These are phyloP conservation scores for Monodelphis domestica DNA, from an alignment of 2,797 vertebrate species.

Conservation along the genomic window DNA sequence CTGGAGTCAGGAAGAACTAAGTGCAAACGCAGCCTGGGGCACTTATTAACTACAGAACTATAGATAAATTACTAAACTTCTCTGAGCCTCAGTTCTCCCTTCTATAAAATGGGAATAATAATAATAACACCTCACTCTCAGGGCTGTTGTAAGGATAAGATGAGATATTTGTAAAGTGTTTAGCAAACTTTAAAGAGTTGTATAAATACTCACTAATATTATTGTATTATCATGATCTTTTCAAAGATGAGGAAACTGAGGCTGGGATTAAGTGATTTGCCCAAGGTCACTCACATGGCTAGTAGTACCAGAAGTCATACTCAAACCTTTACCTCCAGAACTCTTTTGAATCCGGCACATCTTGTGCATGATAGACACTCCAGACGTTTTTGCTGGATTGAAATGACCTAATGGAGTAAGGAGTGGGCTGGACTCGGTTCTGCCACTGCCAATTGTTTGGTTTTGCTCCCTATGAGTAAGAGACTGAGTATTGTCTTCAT, in stretches of 20 bases:
- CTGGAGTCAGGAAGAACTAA: background rate
- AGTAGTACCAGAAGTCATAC: background rate
- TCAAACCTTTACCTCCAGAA: background rate
- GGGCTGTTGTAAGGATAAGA: background rate
- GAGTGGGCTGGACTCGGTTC: background rate
- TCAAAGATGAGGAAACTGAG: background rate
- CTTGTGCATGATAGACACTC: background rate
- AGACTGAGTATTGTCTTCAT: background rate
- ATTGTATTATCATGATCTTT: background rate
- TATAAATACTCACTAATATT: background rate
- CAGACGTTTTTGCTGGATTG: background rate
- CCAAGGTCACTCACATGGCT: background rate
- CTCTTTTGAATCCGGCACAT: background rate
- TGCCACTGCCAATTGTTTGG: background rate
- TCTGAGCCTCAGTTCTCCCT: background rate
- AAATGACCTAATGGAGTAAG: background rate
- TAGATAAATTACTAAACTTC: background rate
- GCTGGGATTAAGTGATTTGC: background rate
- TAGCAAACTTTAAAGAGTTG: background rate
- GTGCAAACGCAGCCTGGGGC: background rate
- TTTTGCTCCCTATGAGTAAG: background rate
- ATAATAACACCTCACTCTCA: background rate
- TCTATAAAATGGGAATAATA: background rate
- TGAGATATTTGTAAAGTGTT: background rate
- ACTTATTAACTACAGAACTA: background rate